These are phyloP conservation scores for cat (Felis catus) DNA, from an alignment of 2,113 vertebrate species.

Conservation along the genomic window F.catus_Fca126_mat1.0 CM031417.1:110337001-110337500, in stretches of 20 bases:
- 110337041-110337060: too few species aligned
- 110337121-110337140: neutral
- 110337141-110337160: neutral
- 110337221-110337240: too few species aligned
- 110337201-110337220: fast-evolving
- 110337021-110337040: neutral
- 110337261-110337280: too few species aligned
- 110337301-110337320: too few species aligned
- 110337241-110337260: too few species aligned
- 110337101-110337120: neutral
- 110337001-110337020: too few species aligned
- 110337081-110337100: neutral
- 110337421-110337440: neutral
- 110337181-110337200: neutral
- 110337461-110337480: neutral
- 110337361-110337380: too few species aligned
- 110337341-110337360: too few species aligned
- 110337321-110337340: too few species aligned
- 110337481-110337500: neutral
- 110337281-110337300: too few species aligned
- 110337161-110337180: neutral
- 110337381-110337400: neutral
- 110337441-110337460: neutral
- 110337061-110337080: neutral
- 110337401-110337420: fast-evolving